Evolutionary conservation across 2,113 vertebrate species (phyloP).

Genomic region (Anseranas semipalmata): DNA sequence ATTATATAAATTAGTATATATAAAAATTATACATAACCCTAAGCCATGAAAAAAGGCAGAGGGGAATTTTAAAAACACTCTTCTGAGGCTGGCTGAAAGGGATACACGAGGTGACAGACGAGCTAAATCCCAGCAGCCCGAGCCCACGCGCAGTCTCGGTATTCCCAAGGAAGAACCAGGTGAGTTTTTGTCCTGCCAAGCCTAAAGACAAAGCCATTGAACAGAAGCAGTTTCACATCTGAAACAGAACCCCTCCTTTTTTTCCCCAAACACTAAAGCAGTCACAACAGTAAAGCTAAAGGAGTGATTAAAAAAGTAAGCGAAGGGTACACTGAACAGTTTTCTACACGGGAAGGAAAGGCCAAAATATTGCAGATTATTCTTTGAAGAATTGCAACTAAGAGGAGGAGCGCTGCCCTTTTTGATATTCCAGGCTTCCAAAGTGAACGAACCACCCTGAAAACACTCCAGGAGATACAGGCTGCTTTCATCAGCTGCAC

Average conservation of each 20-base stretch:
- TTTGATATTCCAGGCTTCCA: neutral
- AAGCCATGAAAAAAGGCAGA: neutral
- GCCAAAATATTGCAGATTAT: neutral
- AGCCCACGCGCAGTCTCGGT: neutral
- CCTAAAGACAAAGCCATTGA: neutral
- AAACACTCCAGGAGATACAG: neutral
- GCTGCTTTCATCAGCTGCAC: no score
- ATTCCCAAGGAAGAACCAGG: neutral
- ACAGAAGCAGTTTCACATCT: neutral
- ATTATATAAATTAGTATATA: neutral
- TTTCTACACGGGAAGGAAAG: no score
- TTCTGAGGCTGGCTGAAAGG: neutral
- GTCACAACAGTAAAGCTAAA: neutral
- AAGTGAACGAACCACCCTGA: neutral
- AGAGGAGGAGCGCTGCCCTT: neutral
- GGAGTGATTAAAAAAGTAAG: neutral
- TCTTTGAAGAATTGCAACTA: neutral
- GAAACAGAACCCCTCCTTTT: neutral
- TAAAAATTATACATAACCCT: neutral
- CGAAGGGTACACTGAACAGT: neutral
- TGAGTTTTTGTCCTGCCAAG: neutral
- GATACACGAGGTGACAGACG: neutral
- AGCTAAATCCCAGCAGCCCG: neutral
- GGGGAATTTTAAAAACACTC: neutral
- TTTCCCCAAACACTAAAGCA: neutral